These are phyloP conservation scores for Corvus moneduloides DNA, from an alignment of 2,113 vertebrate genomes.

Conservation along the genomic window DNA sequence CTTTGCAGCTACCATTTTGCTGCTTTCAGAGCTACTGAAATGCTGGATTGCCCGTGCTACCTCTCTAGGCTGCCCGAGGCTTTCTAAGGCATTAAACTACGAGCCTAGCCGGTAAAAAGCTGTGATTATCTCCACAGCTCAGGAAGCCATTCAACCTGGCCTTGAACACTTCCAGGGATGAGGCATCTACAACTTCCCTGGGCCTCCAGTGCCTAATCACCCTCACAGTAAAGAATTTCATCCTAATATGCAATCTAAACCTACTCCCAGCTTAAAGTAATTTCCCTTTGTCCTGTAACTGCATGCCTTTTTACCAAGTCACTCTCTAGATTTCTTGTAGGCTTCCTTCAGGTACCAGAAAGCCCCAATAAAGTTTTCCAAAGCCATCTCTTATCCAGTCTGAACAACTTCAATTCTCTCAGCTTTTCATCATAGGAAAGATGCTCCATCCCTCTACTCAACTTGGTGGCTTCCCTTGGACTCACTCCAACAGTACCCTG, in stretches of 20 bases:
- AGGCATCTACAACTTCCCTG: neutral
- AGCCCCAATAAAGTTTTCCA: neutral
- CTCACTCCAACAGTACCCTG: rapidly evolving
- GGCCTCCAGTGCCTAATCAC: neutral
- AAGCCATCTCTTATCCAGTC: neutral
- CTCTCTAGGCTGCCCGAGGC: too few relatives aligned
- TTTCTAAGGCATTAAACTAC: too few relatives aligned
- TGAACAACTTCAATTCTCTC: neutral
- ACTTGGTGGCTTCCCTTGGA: neutral
- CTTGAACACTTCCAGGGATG: neutral
- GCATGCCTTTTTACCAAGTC: neutral
- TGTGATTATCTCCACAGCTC: too few relatives aligned
- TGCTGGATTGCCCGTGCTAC: too few relatives aligned
- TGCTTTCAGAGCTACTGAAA: too few relatives aligned
- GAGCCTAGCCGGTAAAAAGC: too few relatives aligned
- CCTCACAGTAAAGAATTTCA: neutral
- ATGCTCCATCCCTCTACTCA: neutral
- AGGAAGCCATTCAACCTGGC: neutral
- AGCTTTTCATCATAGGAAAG: neutral
- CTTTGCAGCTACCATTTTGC: too few relatives aligned
- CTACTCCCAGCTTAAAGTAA: neutral
- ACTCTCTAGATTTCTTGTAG: neutral
- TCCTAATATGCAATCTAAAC: neutral
- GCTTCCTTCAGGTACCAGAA: neutral
- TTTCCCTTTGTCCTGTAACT: neutral